Conservation (phyloP, 92 coral and sea anemone species). For the Heteractis magnifica region DNA sequence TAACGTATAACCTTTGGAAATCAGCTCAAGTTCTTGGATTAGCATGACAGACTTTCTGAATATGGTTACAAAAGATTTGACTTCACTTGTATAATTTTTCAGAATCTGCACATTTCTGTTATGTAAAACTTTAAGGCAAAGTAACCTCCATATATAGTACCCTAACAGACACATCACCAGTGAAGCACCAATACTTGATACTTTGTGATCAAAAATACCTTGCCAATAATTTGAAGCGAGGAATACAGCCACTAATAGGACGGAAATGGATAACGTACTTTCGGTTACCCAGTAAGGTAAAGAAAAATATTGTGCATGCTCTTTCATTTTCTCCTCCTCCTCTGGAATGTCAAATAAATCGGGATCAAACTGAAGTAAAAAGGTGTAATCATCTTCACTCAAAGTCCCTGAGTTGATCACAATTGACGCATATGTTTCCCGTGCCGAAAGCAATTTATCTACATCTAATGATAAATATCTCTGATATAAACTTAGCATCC, state of each 20-base stretch:
- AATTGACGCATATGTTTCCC: conserved; percentile 46
- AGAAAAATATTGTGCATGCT: not conserved
- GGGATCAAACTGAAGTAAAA: conserved; percentile 80
- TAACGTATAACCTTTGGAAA: conserved; percentile 74
- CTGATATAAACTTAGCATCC: not conserved
- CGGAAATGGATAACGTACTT: not conserved
- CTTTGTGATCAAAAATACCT: not conserved
- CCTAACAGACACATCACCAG: not conserved
- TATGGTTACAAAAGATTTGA: conserved; percentile 40
- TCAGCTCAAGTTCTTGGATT: conserved; percentile 87
- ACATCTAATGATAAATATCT: not conserved
- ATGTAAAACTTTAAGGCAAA: conserved; percentile 28
- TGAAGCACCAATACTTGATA: conserved; percentile 8
- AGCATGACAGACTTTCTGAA: conserved; percentile 67
- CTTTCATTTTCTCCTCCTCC: not conserved
- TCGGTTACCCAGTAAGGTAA: not conserved
- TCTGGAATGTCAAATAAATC: conserved; percentile 39
- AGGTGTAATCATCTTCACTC: conserved; percentile 67
- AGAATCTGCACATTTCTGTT: conserved; percentile 35
- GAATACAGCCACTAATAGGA: not conserved
- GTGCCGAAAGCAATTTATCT: conserved; percentile 29
- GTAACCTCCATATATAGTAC: conserved; percentile 5
- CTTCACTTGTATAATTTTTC: conserved; percentile 30
- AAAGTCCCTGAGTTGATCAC: conserved; percentile 62
- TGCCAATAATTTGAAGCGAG: conserved; percentile 12